Conservation (phyloP, 1,140 invertebrate genomes). For the Sitobion miscanthi region DNA sequence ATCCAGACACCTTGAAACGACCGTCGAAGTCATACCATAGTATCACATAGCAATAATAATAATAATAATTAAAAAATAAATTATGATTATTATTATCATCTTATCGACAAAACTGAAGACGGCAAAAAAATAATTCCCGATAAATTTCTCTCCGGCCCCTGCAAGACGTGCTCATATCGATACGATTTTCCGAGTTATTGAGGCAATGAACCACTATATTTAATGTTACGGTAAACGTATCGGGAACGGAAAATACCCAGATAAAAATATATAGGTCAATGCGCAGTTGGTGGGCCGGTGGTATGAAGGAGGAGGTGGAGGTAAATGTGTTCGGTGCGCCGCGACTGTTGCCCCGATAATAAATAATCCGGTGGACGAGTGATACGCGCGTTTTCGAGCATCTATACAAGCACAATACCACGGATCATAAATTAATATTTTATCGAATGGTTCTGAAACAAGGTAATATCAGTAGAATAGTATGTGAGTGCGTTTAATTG, state of each 20-base stretch:
- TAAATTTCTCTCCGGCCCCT: no score
- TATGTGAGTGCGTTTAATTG: neutral
- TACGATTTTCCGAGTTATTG: neutral
- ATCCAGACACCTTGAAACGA: neutral
- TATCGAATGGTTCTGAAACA: neutral
- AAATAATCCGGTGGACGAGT: neutral
- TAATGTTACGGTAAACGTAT: neutral
- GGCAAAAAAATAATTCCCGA: no score
- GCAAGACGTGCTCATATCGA: neutral
- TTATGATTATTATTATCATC: neutral
- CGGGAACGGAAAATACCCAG: neutral
- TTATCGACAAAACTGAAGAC: no score
- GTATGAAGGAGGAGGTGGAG: neutral
- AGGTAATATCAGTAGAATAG: neutral
- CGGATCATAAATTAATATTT: neutral
- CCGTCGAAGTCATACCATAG: neutral
- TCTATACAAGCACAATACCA: neutral
- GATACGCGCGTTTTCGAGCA: neutral
- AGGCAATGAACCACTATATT: neutral
- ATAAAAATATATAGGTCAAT: constrained; percentile 3
- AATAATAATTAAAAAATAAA: no score
- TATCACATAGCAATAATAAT: neutral
- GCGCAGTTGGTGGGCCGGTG: neutral
- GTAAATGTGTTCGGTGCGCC: neutral
- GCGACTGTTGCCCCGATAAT: neutral